These are phyloP conservation scores for Agrilus planipennis DNA, from an alignment of 1,140 invertebrate genomes.

Conservation along the genomic window DNA sequence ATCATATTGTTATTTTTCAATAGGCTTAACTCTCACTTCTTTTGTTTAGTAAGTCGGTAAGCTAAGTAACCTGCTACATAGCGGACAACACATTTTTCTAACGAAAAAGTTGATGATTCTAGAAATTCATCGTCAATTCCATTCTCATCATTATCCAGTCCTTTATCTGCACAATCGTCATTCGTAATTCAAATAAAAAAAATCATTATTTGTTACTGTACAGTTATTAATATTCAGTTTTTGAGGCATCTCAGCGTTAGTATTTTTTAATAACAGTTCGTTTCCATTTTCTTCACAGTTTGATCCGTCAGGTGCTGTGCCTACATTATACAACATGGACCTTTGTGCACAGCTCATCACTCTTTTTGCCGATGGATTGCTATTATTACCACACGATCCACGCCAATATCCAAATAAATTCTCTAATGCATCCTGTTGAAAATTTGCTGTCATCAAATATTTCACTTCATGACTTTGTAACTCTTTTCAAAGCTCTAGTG, in stretches of 20 bases:
- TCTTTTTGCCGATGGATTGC: too few species aligned
- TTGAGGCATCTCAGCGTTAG: too few species aligned
- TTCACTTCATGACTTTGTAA: constrained; percentile 9
- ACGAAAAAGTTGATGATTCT: neutral
- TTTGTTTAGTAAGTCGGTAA: neutral
- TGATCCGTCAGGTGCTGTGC: constrained; percentile 5
- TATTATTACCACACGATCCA: constrained; percentile 13
- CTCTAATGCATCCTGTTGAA: constrained; percentile 21
- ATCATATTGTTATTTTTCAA: too few species aligned
- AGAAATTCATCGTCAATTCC: neutral
- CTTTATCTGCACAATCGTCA: neutral
- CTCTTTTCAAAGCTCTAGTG: constrained; percentile 8
- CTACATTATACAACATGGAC: constrained; percentile 12
- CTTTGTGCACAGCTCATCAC: too few species aligned
- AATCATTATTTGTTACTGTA: neutral
- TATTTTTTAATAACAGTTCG: too few species aligned
- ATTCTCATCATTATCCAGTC: neutral
- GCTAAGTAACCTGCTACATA: neutral
- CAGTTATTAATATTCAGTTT: too few species aligned
- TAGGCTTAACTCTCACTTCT: too few species aligned
- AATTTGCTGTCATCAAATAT: constrained; percentile 11
- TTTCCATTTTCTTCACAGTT: constrained; percentile 7
- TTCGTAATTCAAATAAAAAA: neutral
- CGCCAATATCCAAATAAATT: constrained; percentile 18
- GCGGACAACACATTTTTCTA: neutral